A percentile compares a stretch with the other conserved stretches of the same genome.
Conservation (phyloP, 2,888 invertebrate species). For the Balanococcus diminutus region DNA sequence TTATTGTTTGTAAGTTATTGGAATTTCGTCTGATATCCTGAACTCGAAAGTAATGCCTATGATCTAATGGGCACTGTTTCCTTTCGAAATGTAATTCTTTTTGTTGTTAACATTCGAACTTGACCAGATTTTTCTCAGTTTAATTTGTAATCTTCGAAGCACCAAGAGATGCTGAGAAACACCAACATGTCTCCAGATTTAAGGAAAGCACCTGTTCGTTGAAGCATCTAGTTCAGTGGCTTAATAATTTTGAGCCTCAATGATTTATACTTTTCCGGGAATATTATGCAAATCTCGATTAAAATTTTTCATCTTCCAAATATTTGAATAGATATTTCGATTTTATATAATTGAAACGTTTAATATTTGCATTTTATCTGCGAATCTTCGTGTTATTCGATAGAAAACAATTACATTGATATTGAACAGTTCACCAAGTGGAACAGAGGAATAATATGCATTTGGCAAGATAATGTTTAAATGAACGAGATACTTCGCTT, state of each 20-base stretch:
- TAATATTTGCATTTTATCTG: constrained; percentile 19
- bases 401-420: constrained; percentile 20
- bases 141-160: neutral
- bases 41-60: neutral
- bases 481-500: neutral
- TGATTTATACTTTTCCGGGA: neutral
- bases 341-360: constrained; percentile 2
- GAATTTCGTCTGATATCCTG: neutral
- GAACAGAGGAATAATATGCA: constrained; percentile 4
- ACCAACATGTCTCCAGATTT: neutral
- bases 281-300: neutral
- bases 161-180: neutral
- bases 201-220: neutral
- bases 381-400: neutral
- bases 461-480: constrained; percentile 8
- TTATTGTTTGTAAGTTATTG: neutral
- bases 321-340: neutral
- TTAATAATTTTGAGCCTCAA: neutral
- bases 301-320: neutral
- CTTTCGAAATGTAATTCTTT: neutral
- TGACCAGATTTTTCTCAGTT: neutral
- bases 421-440: constrained; percentile 14
- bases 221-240: neutral
- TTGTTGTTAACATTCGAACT: neutral
- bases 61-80: neutral